Percentiles rank a stretch among this genome's conserved stretches.
phyloP scores from a whole-genome alignment of 1,140 invertebrate genomes.

The Drosophila bocqueti region DNA sequence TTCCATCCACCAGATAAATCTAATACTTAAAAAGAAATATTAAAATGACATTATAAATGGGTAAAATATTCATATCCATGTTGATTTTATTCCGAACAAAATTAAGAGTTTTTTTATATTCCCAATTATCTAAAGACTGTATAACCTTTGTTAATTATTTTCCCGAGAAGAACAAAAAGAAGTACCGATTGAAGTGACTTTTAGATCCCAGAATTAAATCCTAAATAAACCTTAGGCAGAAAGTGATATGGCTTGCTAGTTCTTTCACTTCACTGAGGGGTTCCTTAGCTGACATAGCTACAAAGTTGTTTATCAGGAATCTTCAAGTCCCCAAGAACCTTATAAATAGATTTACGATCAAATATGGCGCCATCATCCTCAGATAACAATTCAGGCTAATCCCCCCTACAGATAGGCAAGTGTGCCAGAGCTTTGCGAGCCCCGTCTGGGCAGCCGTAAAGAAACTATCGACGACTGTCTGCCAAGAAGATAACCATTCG shows the following conservation, averaged over 20 bases:
- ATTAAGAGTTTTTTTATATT: not conserved
- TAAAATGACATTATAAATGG: not conserved
- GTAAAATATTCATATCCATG: no score
- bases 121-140: not conserved
- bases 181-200: not conserved
- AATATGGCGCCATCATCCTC: slow-evolving; percentile 12
- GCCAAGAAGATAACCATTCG: slow-evolving; percentile 12
- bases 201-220: not conserved
- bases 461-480: slow-evolving; percentile 4
- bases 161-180: no score
- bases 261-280: not conserved
- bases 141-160: no score
- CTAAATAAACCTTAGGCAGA: not conserved
- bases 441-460: slow-evolving; percentile 5
- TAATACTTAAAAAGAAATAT: no score
- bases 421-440: not conserved
- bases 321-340: not conserved
- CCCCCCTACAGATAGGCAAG: not conserved
- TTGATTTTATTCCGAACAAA: not conserved
- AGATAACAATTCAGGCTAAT: slow-evolving; percentile 24
- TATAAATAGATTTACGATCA: slow-evolving; percentile 14
- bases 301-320: not conserved
- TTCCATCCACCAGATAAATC: no score
- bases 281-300: not conserved
- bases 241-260: no score